A percentile compares a stretch with the other conserved stretches of the same genome.
Evolutionary conservation across 1,140 invertebrate genomes (phyloP).

Genomic region (Lepeophtheirus salmonis): DNA sequence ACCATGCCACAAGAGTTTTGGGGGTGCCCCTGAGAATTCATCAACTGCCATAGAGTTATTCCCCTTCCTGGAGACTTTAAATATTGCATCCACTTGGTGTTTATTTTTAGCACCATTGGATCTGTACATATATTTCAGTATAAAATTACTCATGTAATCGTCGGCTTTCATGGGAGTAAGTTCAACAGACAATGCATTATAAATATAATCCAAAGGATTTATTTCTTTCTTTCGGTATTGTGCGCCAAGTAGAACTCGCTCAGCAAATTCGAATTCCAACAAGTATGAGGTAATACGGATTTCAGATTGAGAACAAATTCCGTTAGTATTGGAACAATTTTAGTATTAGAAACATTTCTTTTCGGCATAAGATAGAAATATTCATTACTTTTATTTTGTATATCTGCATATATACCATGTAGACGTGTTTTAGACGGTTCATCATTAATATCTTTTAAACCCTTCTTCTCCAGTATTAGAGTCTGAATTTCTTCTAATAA

Average conservation of each 20-base stretch:
- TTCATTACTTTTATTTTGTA: conserved; percentile 30
- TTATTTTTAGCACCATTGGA: conserved; percentile 24
- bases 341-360: conserved; percentile 28
- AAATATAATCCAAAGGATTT: conserved; percentile 33
- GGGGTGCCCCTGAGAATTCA: conserved; percentile 20
- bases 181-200: conserved; percentile 27
- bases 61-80: conserved; percentile 24
- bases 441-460: neutral
- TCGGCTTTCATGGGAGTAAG: conserved; percentile 26
- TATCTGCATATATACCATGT: conserved; percentile 22
- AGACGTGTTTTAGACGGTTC: conserved; percentile 8
- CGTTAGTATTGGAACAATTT: conserved; percentile 27
- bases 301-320: conserved; percentile 24
- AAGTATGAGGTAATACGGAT: conserved; percentile 26
- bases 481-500: conserved; percentile 18
- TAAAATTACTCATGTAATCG: conserved; percentile 28
- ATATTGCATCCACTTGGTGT: conserved; percentile 27
- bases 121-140: conserved; percentile 31
- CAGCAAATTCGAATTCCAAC: conserved; percentile 29
- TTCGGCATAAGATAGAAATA: conserved; percentile 32
- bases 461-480: neutral
- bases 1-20: conserved; percentile 31
- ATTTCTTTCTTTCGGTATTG: conserved; percentile 25
- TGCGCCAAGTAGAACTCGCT: conserved; percentile 28
- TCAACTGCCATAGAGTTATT: neutral